Percentiles rank a stretch among this genome's conserved stretches.
These are phyloP conservation scores for Ryuthela nishihirai DNA, from an alignment of 2,888 invertebrate species.

Conservation along the genomic window DNA sequence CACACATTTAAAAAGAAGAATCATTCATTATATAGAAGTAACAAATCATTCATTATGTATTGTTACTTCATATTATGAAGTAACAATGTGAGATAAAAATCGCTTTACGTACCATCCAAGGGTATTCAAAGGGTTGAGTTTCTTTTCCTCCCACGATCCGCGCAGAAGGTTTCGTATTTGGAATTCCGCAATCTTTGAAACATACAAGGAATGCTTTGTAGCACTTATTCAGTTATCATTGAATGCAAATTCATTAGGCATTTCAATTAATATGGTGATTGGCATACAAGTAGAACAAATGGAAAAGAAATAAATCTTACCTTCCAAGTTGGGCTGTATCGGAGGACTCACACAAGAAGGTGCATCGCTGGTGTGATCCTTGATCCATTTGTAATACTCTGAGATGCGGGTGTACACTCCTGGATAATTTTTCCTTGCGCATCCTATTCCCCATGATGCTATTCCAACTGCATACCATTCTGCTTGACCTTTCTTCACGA, in stretches of 20 bases:
- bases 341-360: constrained; percentile 19
- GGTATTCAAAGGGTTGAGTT: constrained; percentile 21
- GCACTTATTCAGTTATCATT: background rate
- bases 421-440: constrained; percentile 25
- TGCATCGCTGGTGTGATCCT: constrained; percentile 9
- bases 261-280: background rate
- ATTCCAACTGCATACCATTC: constrained; percentile 17
- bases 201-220: background rate
- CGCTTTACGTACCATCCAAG: constrained; percentile 25
- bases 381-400: constrained; percentile 30
- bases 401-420: constrained; percentile 26
- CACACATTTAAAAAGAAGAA: too few relatives aligned
- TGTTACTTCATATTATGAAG: too few relatives aligned
- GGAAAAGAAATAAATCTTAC: background rate
- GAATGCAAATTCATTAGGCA: background rate
- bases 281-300: background rate
- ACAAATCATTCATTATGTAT: too few relatives aligned
- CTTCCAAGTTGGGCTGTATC: constrained; percentile 12
- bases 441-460: constrained; percentile 31
- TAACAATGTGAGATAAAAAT: too few relatives aligned
- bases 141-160: constrained; percentile 23
- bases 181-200: constrained; percentile 21
- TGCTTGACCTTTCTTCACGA: constrained; percentile 2
- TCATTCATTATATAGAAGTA: too few relatives aligned
- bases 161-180: constrained; percentile 2